Conservation (phyloP, 2,888 invertebrate genomes). For the Cyaniris semiargus region DNA sequence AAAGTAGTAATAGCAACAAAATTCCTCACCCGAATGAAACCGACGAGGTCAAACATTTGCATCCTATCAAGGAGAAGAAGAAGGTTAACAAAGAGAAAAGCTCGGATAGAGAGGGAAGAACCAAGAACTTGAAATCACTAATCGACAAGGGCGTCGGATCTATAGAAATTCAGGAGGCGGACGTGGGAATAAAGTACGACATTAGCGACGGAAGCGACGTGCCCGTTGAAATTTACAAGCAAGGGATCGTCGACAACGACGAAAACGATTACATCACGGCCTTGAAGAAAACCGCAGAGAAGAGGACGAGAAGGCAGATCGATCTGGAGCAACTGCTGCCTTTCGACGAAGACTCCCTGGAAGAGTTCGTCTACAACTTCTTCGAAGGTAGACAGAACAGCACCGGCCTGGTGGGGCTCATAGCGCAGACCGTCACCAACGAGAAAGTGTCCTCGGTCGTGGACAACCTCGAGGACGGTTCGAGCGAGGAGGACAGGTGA, state of each 20-base stretch:
- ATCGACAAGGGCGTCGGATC: constrained; percentile 71
- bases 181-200: constrained; percentile 80
- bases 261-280: constrained; percentile 56
- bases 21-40: constrained; percentile 75
- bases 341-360: constrained; percentile 68
- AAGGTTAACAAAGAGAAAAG: constrained; percentile 57
- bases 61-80: constrained; percentile 65
- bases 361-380: constrained; percentile 67
- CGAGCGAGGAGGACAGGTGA: constrained; percentile 39
- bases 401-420: constrained; percentile 63
- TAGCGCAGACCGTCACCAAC: constrained; percentile 66
- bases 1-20: constrained; percentile 69
- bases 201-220: constrained; percentile 77
- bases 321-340: constrained; percentile 69
- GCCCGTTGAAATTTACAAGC: constrained; percentile 79
- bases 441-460: constrained; percentile 54
- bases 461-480: constrained; percentile 54
- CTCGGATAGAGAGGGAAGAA: constrained; percentile 55
- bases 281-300: constrained; percentile 45
- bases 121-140: constrained; percentile 65
- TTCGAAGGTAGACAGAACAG: constrained; percentile 65
- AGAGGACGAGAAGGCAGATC: constrained; percentile 62
- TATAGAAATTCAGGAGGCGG: constrained; percentile 79
- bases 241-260: constrained; percentile 81
- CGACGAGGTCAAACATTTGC: constrained; percentile 80